Conservation (phyloP, 2,888 invertebrate species). For the Melangyna quadrimaculata region DNA sequence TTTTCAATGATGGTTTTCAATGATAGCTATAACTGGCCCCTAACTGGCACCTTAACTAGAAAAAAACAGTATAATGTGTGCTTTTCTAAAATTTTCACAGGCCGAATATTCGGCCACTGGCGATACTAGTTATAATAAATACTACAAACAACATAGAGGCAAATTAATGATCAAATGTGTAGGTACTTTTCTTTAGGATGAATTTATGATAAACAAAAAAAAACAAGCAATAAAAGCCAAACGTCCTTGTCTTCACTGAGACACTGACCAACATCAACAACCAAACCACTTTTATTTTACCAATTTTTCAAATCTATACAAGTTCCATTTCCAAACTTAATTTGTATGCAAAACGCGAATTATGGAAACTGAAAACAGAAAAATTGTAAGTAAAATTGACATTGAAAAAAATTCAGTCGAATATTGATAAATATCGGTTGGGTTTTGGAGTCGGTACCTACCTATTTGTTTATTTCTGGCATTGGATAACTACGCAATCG, state of each 20-base stretch:
- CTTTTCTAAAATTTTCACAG: too few species aligned
- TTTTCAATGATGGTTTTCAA: too few species aligned
- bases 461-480: conserved; percentile 48
- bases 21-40: too few species aligned
- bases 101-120: too few species aligned
- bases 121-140: too few species aligned
- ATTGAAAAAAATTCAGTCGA: conserved; percentile 54
- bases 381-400: conserved; percentile 37
- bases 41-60: too few species aligned
- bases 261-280: neutral
- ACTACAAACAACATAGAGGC: too few species aligned
- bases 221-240: neutral
- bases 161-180: too few species aligned
- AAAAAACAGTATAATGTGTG: too few species aligned
- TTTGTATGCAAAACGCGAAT: conserved; percentile 18
- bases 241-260: neutral
- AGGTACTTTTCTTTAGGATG: too few species aligned
- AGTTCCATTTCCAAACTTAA: neutral
- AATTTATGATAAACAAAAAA: too few species aligned
- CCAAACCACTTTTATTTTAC: neutral
- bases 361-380: conserved; percentile 7
- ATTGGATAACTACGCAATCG: conserved; percentile 24
- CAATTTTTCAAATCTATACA: neutral
- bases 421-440: neutral
- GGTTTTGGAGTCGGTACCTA: neutral